phyloP scores from a whole-genome alignment of 2,113 vertebrate species.

The Callionymus lyra region DNA sequence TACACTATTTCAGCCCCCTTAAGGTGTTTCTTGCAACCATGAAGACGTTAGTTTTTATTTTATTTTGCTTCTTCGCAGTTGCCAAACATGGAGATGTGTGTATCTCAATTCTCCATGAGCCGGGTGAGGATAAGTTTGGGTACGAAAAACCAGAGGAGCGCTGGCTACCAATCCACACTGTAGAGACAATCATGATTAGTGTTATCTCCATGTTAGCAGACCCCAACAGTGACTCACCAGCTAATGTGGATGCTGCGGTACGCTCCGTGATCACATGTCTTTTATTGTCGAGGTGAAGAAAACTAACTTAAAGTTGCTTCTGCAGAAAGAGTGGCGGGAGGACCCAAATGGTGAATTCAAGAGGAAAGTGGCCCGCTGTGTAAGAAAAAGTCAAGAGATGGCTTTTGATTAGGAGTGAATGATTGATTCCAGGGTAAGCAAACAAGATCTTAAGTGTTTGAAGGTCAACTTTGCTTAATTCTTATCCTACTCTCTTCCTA shows the following conservation, averaged over 20 bases:
- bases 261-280: slow-evolving; percentile 34
- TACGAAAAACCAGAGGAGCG: slow-evolving; percentile 98
- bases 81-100: slow-evolving; percentile 99
- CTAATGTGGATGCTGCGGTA: slow-evolving; percentile 97
- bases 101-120: slow-evolving; percentile 98
- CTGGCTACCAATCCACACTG: slow-evolving; percentile 98
- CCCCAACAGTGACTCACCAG: slow-evolving; percentile 97
- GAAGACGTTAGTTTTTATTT: too few species aligned
- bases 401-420: slow-evolving; percentile 65
- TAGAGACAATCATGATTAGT: slow-evolving; percentile 99
- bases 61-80: slow-evolving; percentile 60
- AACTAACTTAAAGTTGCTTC: slow-evolving; percentile 8
- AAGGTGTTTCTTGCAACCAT: too few species aligned
- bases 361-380: slow-evolving; percentile 74
- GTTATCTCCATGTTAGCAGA: slow-evolving; percentile 99
- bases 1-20: too few species aligned
- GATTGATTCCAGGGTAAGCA: slow-evolving; percentile 57
- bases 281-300: too few species aligned
- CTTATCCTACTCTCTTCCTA: not conserved
- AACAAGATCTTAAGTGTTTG: not conserved
- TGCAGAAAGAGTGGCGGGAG: slow-evolving; percentile 77
- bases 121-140: slow-evolving; percentile 97
- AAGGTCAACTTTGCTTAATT: too few species aligned
- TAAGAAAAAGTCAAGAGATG: slow-evolving; percentile 79
- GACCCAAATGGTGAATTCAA: slow-evolving; percentile 76